Evolutionary conservation across 2,113 vertebrate species (phyloP).

Genomic region (Serinus canaria): DNA sequence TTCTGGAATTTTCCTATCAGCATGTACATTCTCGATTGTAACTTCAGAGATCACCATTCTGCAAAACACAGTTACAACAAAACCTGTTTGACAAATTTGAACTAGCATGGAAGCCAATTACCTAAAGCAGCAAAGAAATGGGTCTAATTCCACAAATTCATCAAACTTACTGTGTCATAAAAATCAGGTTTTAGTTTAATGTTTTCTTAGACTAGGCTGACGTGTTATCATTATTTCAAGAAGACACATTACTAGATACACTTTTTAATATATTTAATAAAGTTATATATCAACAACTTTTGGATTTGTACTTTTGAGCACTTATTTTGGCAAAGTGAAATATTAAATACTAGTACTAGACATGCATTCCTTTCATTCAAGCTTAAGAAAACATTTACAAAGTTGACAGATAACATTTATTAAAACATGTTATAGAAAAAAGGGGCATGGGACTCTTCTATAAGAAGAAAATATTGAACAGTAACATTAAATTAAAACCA

Average conservation of each 20-base stretch:
- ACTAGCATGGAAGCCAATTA: not conserved
- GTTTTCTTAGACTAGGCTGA: not conserved
- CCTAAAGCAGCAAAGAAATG: not conserved
- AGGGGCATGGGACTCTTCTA: conserved; percentile 79
- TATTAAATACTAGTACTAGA: conserved; percentile 60
- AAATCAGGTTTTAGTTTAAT: not conserved
- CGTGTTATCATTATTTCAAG: not conserved
- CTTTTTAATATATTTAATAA: conserved; percentile 61
- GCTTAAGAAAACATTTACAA: conserved; percentile 72
- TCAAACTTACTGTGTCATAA: not conserved
- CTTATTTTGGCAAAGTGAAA: conserved; percentile 60
- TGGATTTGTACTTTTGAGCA: conserved; percentile 32
- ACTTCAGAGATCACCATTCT: not conserved
- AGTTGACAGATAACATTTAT: conserved; percentile 83
- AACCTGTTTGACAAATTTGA: not conserved
- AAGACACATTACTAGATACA: conserved; percentile 23
- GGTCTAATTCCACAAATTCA: not conserved
- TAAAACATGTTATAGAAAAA: conserved; percentile 85
- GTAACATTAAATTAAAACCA: conserved; percentile 79
- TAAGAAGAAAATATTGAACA: conserved; percentile 85
- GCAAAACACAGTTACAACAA: not conserved
- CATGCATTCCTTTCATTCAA: conserved; percentile 59
- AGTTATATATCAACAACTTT: conserved; percentile 35
- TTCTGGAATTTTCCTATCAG: not conserved
- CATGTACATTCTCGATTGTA: not conserved